Percentiles rank a stretch among this genome's conserved stretches.
Conservation (phyloP, 1,140 invertebrate species). For the Lordiphosa clarofinis region DNA sequence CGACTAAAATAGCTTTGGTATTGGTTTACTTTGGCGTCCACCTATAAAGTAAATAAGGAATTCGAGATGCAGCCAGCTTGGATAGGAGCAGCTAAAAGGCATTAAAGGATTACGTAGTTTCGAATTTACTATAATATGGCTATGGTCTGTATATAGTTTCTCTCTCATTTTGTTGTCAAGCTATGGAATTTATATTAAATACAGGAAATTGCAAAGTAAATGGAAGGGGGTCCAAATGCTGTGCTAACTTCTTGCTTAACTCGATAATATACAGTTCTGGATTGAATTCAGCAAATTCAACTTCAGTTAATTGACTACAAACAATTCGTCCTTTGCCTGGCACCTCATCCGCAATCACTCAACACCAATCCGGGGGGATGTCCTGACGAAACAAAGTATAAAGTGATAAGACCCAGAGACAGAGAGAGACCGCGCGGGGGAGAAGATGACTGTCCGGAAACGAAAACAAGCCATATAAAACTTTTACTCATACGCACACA, state of each 20-base stretch:
- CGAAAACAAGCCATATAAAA: conserved; percentile 60
- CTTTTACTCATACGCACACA: conserved; percentile 22
- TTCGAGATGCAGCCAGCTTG: conserved; percentile 51
- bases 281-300: conserved; percentile 55
- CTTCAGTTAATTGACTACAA: conserved; percentile 67
- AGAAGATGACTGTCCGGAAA: conserved; percentile 21
- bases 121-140: conserved; percentile 67
- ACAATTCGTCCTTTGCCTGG: too few species aligned
- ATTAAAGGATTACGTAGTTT: conserved; percentile 73
- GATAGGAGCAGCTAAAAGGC: conserved; percentile 49
- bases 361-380: conserved; percentile 12
- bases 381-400: conserved; percentile 35
- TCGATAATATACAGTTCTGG: not conserved
- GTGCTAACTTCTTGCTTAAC: too few species aligned
- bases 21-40: conserved; percentile 52
- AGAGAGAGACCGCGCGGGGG: too few species aligned
- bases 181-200: conserved; percentile 29
- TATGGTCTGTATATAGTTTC: conserved; percentile 34
- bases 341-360: conserved; percentile 21
- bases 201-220: not conserved
- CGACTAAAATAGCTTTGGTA: conserved; percentile 67
- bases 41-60: conserved; percentile 75
- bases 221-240: conserved; percentile 9
- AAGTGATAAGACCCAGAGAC: conserved; percentile 53
- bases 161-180: conserved; percentile 15